Conservation (phyloP, 2,888 invertebrate genomes). For the Halictus ligatus region DNA sequence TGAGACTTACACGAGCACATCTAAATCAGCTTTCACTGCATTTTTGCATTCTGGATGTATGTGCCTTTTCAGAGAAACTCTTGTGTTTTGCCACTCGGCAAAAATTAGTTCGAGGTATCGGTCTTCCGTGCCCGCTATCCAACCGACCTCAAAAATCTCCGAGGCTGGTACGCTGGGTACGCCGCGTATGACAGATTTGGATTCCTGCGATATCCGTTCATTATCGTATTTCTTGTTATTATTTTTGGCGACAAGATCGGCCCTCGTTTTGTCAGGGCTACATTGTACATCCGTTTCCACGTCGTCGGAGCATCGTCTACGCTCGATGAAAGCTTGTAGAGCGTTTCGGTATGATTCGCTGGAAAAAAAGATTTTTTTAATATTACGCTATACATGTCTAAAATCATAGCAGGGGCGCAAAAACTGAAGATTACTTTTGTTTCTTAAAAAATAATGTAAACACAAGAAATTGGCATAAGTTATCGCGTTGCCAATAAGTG, state of each 20-base stretch:
- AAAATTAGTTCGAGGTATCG: constrained; percentile 76
- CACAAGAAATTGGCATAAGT: no score
- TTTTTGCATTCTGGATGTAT: constrained; percentile 74
- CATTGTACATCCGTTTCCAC: constrained; percentile 36
- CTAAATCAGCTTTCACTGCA: constrained; percentile 75
- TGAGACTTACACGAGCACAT: constrained; percentile 73
- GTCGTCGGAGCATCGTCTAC: constrained; percentile 68
- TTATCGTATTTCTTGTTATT: constrained; percentile 59
- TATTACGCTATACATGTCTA: no score
- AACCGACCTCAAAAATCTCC: constrained; percentile 79
- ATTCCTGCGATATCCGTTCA: constrained; percentile 21
- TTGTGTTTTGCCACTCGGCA: constrained; percentile 79
- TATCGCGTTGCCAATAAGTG: no score
- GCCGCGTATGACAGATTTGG: constrained; percentile 55
- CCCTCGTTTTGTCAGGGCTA: constrained; percentile 69
- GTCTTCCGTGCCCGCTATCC: constrained; percentile 78
- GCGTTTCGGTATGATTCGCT: constrained; percentile 79
- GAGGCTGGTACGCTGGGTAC: constrained; percentile 73
- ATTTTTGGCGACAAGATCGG: constrained; percentile 67
- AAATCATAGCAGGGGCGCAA: background rate
- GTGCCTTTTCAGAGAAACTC: constrained; percentile 75
- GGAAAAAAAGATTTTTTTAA: constrained; percentile 30
- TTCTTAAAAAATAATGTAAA: no score
- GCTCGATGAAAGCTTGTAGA: constrained; percentile 77
- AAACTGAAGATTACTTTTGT: no score